These are phyloP conservation scores for Azorinus chamasolen DNA, from an alignment of 2,888 invertebrate genomes.

Conservation along the genomic window DNA sequence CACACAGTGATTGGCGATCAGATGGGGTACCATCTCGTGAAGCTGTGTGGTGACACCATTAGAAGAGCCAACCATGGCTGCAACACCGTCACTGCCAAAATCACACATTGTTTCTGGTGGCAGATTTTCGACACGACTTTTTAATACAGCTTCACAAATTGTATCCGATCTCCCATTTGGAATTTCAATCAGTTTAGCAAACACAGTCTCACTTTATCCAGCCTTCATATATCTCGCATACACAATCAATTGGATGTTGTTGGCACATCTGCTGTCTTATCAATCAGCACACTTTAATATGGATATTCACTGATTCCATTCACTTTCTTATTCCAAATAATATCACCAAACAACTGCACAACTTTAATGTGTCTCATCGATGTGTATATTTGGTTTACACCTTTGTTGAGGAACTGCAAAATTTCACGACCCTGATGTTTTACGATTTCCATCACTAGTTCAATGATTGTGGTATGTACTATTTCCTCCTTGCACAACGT, in stretches of 20 bases:
- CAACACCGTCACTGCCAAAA: conserved; percentile 49
- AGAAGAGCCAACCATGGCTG: conserved; percentile 51
- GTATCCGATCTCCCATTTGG: conserved; percentile 49
- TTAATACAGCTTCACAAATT: conserved; percentile 7
- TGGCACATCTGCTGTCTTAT: conserved; percentile 53
- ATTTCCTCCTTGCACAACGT: too few relatives aligned
- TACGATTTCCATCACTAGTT: too few relatives aligned
- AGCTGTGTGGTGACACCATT: conserved; percentile 35
- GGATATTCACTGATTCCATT: conserved; percentile 6
- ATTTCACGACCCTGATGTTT: too few relatives aligned
- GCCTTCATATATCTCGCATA: conserved; percentile 33
- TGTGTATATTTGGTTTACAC: too few relatives aligned
- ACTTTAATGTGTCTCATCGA: conserved; percentile 32
- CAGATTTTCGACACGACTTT: conserved; percentile 12
- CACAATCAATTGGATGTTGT: conserved; percentile 33
- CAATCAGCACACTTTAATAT: conserved; percentile 37
- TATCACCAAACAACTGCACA: background rate
- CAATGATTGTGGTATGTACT: too few relatives aligned
- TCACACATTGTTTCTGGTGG: conserved; percentile 35
- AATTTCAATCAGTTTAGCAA: conserved; percentile 5
- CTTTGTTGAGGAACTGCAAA: too few relatives aligned
- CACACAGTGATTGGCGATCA: conserved; percentile 50
- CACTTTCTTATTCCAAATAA: conserved; percentile 11
- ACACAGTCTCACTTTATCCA: conserved; percentile 22
- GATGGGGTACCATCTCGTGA: conserved; percentile 14